phyloP scores from a whole-genome alignment of 2,888 invertebrate species.

The Hyppa rectilinea region DNA sequence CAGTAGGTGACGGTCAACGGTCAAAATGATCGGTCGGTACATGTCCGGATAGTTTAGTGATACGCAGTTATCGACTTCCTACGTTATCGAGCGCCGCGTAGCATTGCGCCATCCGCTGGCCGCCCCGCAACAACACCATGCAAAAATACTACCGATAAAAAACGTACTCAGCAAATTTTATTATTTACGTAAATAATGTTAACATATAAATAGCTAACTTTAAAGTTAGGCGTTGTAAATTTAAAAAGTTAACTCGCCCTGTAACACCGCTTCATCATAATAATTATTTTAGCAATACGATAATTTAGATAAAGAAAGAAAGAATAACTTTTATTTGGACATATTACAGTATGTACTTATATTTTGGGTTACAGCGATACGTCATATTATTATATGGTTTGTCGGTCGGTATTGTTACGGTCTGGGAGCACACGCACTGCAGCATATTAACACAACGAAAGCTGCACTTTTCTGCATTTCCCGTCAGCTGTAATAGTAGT shows the following conservation, averaged over 20 bases:
- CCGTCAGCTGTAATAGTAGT: not conserved
- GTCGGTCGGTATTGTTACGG: too few relatives aligned
- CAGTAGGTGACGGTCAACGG: conserved; percentile 63
- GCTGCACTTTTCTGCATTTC: not conserved
- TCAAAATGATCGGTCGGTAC: conserved; percentile 65
- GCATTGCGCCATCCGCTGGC: conserved; percentile 76
- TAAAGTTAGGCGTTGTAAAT: too few relatives aligned
- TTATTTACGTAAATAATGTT: conserved; percentile 8
- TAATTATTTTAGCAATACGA: not conserved
- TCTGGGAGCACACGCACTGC: not conserved
- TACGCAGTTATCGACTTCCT: conserved; percentile 84
- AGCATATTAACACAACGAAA: not conserved
- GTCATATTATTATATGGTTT: not conserved
- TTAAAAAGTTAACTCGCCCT: not conserved
- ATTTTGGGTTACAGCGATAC: not conserved
- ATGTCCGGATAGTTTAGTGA: conserved; percentile 68
- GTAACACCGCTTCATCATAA: not conserved
- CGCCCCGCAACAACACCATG: conserved; percentile 60
- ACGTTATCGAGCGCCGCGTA: conserved; percentile 75
- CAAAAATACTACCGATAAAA: conserved; percentile 52
- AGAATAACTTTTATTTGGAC: too few relatives aligned
- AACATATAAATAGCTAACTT: not conserved
- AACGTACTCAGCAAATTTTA: conserved; percentile 24
- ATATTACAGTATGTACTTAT: too few relatives aligned
- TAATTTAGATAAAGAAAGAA: not conserved